Conservation (phyloP, 2,113 vertebrate genomes). For the Garra rufa region DNA sequence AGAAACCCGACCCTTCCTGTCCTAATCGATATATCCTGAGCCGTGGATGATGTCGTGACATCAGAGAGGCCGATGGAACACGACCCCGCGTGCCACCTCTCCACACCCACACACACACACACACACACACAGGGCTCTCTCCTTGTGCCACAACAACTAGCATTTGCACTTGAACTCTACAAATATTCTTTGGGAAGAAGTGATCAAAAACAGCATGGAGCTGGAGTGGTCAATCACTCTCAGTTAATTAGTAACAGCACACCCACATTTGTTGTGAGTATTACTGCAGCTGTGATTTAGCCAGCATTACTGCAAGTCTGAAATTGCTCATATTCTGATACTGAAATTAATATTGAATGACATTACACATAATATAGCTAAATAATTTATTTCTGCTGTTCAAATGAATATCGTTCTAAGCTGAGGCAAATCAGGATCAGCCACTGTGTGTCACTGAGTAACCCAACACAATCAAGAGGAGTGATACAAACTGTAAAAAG, state of each 20-base stretch:
- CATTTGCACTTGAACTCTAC: not conserved
- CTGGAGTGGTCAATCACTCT: not conserved
- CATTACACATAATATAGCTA: not conserved
- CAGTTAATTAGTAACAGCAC: not conserved
- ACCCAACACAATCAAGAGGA: not conserved
- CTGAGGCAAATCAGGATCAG: not conserved
- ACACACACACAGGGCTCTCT: slow-evolving; percentile 14
- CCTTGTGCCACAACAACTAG: not conserved
- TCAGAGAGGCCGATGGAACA: slow-evolving; percentile 85
- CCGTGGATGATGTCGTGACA: slow-evolving; percentile 93
- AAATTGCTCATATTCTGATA: not conserved
- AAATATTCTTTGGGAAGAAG: not conserved
- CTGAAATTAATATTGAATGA: not conserved
- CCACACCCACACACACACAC: slow-evolving; percentile 57
- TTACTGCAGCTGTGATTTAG: not conserved
- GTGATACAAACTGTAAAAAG: not conserved
- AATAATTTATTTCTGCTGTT: not conserved
- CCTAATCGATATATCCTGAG: slow-evolving; percentile 92
- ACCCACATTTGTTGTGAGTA: not conserved
- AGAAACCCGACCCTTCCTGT: slow-evolving; percentile 86
- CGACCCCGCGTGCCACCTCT: slow-evolving; percentile 67
- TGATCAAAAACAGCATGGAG: not conserved
- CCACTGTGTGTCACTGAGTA: not conserved
- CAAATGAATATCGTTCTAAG: not conserved
- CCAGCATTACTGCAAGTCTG: not conserved